These are phyloP conservation scores for Halocynthia roretzi DNA, from an alignment of 23 tunicate species.

Conservation along the genomic window DNA sequence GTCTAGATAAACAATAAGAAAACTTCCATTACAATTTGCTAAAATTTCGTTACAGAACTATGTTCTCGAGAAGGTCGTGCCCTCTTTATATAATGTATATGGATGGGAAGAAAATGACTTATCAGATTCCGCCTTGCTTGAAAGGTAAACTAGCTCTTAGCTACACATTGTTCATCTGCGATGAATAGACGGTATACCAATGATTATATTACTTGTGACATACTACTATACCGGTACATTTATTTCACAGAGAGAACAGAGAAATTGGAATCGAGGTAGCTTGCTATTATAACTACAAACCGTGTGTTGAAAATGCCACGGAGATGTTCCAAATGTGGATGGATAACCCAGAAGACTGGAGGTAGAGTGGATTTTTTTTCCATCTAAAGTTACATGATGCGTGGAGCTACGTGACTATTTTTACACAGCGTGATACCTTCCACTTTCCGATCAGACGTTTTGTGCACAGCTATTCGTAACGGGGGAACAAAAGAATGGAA, in stretches of 20 bases:
- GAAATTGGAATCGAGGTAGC: conserved; percentile 52
- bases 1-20: too few relatives aligned
- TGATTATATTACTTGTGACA: too few relatives aligned
- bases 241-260: conserved; percentile 16
- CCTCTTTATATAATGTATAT: conserved; percentile 39
- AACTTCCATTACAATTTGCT: not conserved
- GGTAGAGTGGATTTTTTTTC: not conserved
- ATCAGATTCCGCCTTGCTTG: conserved; percentile 29
- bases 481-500: conserved; percentile 73
- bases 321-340: conserved; percentile 41
- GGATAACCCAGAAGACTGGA: conserved; percentile 22
- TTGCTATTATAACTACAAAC: conserved; percentile 48
- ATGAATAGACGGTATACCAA: too few relatives aligned
- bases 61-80: conserved; percentile 39
- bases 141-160: conserved; percentile 39
- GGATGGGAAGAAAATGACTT: conserved; percentile 72
- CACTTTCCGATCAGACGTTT: conserved; percentile 53
- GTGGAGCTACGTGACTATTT: not conserved
- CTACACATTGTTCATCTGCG: too few relatives aligned
- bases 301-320: conserved; percentile 46
- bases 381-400: not conserved
- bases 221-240: too few relatives aligned
- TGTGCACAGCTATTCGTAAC: conserved; percentile 68
- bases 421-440: conserved; percentile 38
- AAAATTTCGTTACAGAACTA: conserved; percentile 20